phyloP scores from a whole-genome alignment of 1,140 invertebrate species.

The Drosophila lowei region DNA sequence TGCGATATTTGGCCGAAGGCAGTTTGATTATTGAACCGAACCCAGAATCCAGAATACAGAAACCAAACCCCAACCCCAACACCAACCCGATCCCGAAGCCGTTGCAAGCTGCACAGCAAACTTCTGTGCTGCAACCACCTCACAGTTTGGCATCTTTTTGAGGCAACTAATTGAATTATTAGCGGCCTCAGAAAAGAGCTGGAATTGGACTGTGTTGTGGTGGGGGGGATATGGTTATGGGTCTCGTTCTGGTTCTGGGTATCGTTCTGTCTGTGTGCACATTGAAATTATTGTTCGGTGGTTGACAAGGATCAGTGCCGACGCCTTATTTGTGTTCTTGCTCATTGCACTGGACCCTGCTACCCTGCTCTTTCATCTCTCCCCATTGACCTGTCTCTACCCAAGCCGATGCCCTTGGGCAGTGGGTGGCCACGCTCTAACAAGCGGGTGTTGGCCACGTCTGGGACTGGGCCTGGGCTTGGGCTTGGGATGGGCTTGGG shows the following conservation, averaged over 20 bases:
- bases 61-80: conserved; percentile 8
- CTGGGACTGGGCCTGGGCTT: conserved; percentile 10
- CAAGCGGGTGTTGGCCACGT: conserved; percentile 63
- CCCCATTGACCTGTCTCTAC: conserved; percentile 33
- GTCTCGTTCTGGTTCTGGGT: conserved; percentile 3
- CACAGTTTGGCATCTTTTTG: conserved; percentile 66
- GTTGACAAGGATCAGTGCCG: conserved; percentile 79
- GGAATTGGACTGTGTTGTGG: conserved; percentile 6
- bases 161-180: conserved; percentile 79
- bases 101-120: conserved; percentile 28
- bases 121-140: conserved; percentile 43
- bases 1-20: conserved; percentile 66
- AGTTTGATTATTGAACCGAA: conserved; percentile 69
- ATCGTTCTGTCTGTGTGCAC: conserved; percentile 21
- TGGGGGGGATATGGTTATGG: conserved; percentile 1
- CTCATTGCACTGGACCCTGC: conserved; percentile 58
- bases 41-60: conserved; percentile 20
- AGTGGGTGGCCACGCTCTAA: conserved; percentile 60
- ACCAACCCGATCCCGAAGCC: conserved; percentile 5
- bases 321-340: conserved; percentile 79
- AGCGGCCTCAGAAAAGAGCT: conserved; percentile 39
- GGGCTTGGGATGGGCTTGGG: conserved; percentile 1
- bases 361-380: conserved; percentile 16
- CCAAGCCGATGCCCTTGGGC: conserved; percentile 51
- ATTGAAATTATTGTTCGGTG: conserved; percentile 75